These are phyloP conservation scores for Enoplolaimus lenunculus DNA, from an alignment of 2,888 invertebrate genomes.

Conservation along the genomic window DNA sequence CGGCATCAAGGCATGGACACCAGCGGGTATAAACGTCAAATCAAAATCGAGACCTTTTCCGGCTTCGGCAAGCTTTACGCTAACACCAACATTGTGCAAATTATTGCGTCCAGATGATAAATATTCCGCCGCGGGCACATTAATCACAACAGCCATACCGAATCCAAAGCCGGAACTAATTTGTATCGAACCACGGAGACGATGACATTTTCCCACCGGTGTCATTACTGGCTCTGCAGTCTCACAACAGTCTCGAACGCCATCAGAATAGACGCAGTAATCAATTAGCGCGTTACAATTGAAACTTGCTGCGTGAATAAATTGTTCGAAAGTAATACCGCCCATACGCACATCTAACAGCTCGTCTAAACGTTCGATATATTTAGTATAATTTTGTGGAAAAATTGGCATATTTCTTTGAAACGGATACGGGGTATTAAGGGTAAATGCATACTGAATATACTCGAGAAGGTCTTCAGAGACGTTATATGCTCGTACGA, in stretches of 20 bases:
- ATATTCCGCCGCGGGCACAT: constrained; percentile 30
- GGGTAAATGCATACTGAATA: background rate
- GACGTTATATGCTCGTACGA: background rate
- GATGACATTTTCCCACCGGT: constrained; percentile 1
- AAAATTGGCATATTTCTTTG: background rate
- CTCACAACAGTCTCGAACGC: background rate
- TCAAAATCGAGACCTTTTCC: constrained; percentile 30
- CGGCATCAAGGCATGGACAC: constrained; percentile 34
- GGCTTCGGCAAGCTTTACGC: constrained; percentile 31
- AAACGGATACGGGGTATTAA: constrained; percentile 8
- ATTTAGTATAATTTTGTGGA: background rate
- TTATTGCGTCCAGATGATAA: constrained; percentile 31
- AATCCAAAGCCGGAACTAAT: constrained; percentile 29
- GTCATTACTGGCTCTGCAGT: background rate
- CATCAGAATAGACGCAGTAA: constrained; percentile 8
- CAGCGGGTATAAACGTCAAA: constrained; percentile 31
- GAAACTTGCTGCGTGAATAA: constrained; percentile 1
- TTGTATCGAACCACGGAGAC: background rate
- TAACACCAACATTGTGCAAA: constrained; percentile 33
- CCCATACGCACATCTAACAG: constrained; percentile 1
- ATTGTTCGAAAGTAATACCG: constrained; percentile 1
- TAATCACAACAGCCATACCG: constrained; percentile 29
- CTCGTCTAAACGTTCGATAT: background rate
- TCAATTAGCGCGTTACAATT: background rate
- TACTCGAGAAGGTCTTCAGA: background rate